These are phyloP conservation scores for Cryptophagus acutangulus DNA, from an alignment of 2,888 invertebrate species.

Conservation along the genomic window DNA sequence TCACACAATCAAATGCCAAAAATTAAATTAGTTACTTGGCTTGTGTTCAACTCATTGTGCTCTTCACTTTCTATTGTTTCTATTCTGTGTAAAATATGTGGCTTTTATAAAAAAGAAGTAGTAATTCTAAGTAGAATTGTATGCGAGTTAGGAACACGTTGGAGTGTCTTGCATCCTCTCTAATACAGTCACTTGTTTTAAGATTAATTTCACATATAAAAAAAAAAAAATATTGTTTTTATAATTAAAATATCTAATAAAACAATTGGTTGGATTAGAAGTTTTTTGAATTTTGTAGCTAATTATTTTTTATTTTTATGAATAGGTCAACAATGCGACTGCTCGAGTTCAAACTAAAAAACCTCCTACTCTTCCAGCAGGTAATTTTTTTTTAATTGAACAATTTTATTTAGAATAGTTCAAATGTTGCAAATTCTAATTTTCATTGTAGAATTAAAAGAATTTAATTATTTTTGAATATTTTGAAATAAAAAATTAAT, in stretches of 20 bases:
- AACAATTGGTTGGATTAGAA: constrained; percentile 39
- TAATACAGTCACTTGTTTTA: constrained; percentile 36
- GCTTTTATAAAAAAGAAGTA: too few species aligned
- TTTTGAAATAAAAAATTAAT: too few species aligned
- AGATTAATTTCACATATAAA: too few species aligned
- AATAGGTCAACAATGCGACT: constrained; percentile 98
- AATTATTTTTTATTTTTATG: constrained; percentile 35
- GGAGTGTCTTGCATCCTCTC: constrained; percentile 20
- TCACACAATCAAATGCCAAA: constrained; percentile 14
- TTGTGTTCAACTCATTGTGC: constrained; percentile 2
- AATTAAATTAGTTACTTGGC: constrained; percentile 12
- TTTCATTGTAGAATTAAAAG: too few species aligned
- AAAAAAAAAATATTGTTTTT: background rate
- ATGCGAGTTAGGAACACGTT: too few species aligned
- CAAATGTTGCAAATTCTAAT: too few species aligned
- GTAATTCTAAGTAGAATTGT: too few species aligned
- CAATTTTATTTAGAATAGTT: too few species aligned
- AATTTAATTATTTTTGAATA: too few species aligned
- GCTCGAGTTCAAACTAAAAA: constrained; percentile 99
- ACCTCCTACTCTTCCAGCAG: constrained; percentile 85
- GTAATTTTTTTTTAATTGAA: too few species aligned
- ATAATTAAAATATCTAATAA: constrained; percentile 13
- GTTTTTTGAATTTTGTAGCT: constrained; percentile 18
- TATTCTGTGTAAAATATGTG: too few species aligned
- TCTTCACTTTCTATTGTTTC: too few species aligned